Conservation (phyloP, 2,113 vertebrate species). For the Sialia sialis region DNA sequence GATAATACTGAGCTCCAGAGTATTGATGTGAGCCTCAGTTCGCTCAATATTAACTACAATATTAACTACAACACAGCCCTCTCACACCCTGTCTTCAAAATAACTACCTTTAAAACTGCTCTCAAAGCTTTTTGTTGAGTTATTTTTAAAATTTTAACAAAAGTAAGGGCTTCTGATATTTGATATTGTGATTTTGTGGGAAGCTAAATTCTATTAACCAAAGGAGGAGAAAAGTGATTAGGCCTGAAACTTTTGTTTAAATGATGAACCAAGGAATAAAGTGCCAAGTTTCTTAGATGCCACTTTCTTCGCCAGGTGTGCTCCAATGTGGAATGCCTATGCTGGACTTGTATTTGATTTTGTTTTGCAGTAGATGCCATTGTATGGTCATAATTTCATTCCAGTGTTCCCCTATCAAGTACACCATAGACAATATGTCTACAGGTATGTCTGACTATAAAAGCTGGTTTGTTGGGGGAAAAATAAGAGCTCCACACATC, state of each 20-base stretch:
- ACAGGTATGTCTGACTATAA: neutral
- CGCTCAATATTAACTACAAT: neutral
- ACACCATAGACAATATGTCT: neutral
- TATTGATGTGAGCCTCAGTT: neutral
- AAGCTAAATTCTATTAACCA: neutral
- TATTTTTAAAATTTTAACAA: neutral
- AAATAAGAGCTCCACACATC: neutral
- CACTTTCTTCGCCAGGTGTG: neutral
- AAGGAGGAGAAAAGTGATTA: neutral
- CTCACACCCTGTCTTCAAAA: neutral
- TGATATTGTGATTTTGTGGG: neutral
- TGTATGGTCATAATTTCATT: neutral
- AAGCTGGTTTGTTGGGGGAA: neutral
- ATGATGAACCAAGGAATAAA: neutral
- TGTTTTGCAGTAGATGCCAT: neutral
- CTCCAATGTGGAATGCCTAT: neutral
- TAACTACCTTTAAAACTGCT: neutral
- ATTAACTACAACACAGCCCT: neutral
- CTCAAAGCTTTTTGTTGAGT: neutral
- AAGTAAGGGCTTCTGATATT: neutral
- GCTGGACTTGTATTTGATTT: neutral
- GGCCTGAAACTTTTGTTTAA: neutral
- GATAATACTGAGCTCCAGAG: neutral
- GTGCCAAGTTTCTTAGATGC: neutral
- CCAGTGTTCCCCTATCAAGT: neutral